Conservation (phyloP, 2,797 vertebrate species). For the Sebastes matsubarae region DNA sequence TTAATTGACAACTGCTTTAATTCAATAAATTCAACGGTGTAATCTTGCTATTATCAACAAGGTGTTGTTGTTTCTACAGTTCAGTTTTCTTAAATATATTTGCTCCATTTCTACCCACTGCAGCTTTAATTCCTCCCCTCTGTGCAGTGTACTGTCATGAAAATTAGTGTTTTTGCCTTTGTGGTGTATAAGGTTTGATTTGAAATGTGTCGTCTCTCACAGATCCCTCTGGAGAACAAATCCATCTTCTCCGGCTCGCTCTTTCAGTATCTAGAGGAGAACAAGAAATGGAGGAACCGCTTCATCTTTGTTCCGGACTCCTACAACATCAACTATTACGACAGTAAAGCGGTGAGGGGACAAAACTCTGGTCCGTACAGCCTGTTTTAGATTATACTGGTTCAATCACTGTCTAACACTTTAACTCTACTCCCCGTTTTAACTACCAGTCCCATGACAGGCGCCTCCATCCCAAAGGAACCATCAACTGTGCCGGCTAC, state of each 20-base stretch:
- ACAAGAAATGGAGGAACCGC: constrained; percentile 94
- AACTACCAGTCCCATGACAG: constrained; percentile 86
- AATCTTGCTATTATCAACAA: no score
- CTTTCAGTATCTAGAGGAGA: constrained; percentile 93
- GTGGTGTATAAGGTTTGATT: neutral
- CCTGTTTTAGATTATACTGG: neutral
- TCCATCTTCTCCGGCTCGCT: constrained; percentile 93
- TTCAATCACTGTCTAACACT: neutral
- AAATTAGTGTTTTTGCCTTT: neutral
- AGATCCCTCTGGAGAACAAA: constrained; percentile 89
- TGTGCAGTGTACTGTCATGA: neutral
- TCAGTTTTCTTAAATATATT: no score
- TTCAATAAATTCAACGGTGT: no score
- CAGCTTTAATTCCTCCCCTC: neutral
- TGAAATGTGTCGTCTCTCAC: neutral
- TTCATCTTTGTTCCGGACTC: constrained; percentile 91
- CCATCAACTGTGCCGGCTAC: constrained; percentile 91
- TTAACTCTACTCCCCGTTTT: neutral
- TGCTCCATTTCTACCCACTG: no score
- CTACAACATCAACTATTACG: constrained; percentile 88
- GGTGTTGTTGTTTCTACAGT: no score
- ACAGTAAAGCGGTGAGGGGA: constrained; percentile 88
- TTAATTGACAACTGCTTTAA: no score
- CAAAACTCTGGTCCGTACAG: neutral
- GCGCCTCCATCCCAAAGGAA: constrained; percentile 84